Percentiles rank a stretch among this genome's conserved stretches.
These are phyloP conservation scores for Spongilla lacustris DNA, from an alignment of 37 sponge, comb jelly and placozoan species.

Conservation along the genomic window DNA sequence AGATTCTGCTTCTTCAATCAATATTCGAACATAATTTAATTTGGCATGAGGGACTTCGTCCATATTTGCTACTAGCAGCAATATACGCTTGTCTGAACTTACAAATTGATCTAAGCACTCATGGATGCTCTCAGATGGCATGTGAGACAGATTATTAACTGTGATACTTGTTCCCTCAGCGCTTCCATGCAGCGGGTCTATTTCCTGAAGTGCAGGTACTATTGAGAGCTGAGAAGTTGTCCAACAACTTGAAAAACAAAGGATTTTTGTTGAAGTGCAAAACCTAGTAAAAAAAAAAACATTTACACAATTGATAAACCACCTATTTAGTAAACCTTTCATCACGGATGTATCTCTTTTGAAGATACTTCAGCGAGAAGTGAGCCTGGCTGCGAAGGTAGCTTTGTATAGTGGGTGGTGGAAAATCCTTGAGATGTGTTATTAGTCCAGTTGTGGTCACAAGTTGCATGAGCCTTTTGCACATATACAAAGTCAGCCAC, in stretches of 20 bases:
- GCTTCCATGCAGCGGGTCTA: not conserved
- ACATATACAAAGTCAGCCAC: slow-evolving; percentile 58
- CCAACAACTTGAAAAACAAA: not conserved
- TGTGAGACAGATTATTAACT: not conserved
- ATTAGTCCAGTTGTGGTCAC: slow-evolving; percentile 73
- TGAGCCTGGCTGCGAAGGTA: slow-evolving; percentile 84
- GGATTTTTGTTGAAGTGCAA: not conserved
- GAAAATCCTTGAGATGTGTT: slow-evolving; percentile 49
- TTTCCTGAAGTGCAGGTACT: not conserved
- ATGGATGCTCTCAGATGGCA: not conserved
- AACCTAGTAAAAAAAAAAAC: not conserved
- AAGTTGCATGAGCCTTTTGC: slow-evolving; percentile 73
- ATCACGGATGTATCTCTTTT: slow-evolving; percentile 5
- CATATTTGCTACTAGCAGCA: slow-evolving; percentile 60
- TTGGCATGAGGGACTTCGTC: slow-evolving; percentile 55
- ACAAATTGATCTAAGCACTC: not conserved
- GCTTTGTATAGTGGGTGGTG: slow-evolving; percentile 51
- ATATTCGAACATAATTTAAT: slow-evolving; percentile 77
- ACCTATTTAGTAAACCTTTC: not conserved
- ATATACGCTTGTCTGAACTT: slow-evolving; percentile 1
- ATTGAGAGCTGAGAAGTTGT: not conserved
- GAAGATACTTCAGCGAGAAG: slow-evolving; percentile 78
- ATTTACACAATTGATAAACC: not conserved
- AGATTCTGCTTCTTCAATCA: slow-evolving; percentile 82
- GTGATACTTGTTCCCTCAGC: not conserved